A percentile compares a stretch with the other conserved stretches of the same genome.
phyloP scores from a whole-genome alignment of 2,113 vertebrate species.

The Tamias sibiricus region DNA sequence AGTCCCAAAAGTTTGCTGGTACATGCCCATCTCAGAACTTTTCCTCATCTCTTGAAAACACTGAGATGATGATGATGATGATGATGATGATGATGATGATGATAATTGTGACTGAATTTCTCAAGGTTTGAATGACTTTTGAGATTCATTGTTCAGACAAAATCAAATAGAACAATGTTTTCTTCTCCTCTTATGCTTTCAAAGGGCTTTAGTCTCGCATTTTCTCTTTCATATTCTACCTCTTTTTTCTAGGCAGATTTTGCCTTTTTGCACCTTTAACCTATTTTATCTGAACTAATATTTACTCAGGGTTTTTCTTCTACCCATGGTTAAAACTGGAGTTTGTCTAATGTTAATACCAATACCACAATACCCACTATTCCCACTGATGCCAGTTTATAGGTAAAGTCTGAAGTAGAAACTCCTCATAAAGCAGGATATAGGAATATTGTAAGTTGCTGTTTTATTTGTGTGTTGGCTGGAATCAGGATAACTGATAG shows the following conservation, averaged over 20 bases:
- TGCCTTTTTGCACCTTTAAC: neutral
- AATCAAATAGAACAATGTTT: neutral
- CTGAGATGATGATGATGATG: neutral
- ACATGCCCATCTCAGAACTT: neutral
- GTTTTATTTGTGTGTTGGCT: neutral
- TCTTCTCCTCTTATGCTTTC: neutral
- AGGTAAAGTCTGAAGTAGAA: neutral
- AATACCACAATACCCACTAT: neutral
- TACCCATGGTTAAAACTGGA: neutral
- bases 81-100: neutral
- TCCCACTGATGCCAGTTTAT: neutral
- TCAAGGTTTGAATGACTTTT: neutral
- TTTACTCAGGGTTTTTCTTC: neutral
- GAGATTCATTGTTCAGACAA: neutral
- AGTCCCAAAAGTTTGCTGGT: neutral
- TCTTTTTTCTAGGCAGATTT: neutral
- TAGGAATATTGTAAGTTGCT: neutral
- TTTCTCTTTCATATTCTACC: neutral
- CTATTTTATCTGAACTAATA: neutral
- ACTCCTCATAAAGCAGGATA: neutral
- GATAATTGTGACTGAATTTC: neutral
- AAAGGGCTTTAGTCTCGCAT: neutral
- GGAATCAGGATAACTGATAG: neutral
- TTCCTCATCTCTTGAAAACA: neutral
- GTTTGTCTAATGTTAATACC: neutral